These are phyloP conservation scores for Echiichthys vipera DNA, from an alignment of 2,797 vertebrate genomes.

Conservation along the genomic window DNA sequence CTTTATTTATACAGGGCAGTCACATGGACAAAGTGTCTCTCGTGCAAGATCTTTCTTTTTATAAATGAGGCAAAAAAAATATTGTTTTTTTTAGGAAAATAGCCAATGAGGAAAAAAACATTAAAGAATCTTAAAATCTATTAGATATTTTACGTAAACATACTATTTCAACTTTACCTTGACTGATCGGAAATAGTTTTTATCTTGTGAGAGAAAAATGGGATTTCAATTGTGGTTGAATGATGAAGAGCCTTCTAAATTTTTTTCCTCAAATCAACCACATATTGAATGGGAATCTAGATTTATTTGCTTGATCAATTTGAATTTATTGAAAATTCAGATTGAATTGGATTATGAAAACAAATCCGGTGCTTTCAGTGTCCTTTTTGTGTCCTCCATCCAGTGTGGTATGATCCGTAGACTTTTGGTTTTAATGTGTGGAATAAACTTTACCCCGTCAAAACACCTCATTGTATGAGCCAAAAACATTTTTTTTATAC, in stretches of 20 bases:
- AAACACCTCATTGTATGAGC: constrained; percentile 26
- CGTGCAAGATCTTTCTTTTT: constrained; percentile 45
- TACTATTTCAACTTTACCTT: constrained; percentile 51
- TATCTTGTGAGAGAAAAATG: constrained; percentile 32
- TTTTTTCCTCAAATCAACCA: constrained; percentile 39
- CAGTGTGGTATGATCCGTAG: constrained; percentile 4
- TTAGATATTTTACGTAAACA: background rate
- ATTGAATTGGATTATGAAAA: constrained; percentile 37
- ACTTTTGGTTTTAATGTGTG: constrained; percentile 14
- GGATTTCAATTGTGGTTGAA: constrained; percentile 62
- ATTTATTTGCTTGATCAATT: constrained; percentile 40
- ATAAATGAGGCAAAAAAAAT: constrained; percentile 8
- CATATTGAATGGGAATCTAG: constrained; percentile 52
- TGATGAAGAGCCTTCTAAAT: background rate
- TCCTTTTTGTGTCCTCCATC: constrained; percentile 25
- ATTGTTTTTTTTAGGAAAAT: constrained; percentile 16
- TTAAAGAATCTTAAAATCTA: constrained; percentile 1
- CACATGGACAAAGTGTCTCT: constrained; percentile 57
- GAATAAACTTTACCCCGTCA: constrained; percentile 53
- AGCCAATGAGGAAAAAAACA: background rate
- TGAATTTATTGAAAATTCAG: constrained; percentile 47
- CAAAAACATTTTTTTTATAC: background rate
- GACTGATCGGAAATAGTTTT: constrained; percentile 70
- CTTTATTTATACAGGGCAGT: constrained; percentile 69
- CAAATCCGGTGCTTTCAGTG: constrained; percentile 32